Evolutionary conservation across 2,113 vertebrate species (phyloP).

Genomic region (Pitta sordida): DNA sequence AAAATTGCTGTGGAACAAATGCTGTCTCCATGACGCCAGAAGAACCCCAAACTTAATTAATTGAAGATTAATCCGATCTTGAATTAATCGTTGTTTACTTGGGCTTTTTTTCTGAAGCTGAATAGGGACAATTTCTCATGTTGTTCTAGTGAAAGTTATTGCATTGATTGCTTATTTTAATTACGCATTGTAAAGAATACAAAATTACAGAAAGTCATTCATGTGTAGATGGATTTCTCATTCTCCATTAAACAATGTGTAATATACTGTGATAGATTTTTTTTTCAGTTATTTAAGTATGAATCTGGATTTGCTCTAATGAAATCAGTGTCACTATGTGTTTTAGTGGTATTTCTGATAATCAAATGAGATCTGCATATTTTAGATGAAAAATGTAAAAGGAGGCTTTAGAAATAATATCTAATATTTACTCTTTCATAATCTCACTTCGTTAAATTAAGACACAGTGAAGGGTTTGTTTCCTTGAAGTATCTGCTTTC

Average conservation of each 20-base stretch:
- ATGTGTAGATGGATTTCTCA: background rate
- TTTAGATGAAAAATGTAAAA: background rate
- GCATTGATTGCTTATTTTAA: background rate
- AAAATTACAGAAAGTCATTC: background rate
- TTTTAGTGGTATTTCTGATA: background rate
- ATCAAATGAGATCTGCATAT: background rate
- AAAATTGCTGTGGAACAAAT: background rate
- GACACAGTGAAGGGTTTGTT: background rate
- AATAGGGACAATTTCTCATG: background rate
- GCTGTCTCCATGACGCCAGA: background rate
- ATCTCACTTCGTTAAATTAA: background rate
- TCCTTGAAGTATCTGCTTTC: background rate
- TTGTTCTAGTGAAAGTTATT: background rate
- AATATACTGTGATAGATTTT: background rate
- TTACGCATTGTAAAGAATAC: background rate
- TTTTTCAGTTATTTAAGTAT: background rate
- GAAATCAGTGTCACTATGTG: background rate
- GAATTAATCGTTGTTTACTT: background rate
- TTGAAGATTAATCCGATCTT: too few relatives aligned
- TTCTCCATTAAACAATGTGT: background rate
- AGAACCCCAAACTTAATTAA: background rate
- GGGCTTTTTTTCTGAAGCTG: background rate
- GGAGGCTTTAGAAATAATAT: background rate
- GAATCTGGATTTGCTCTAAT: background rate
- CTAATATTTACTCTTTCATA: background rate